Conservation (phyloP, 2,113 vertebrate genomes). For the Chrysemys picta region DNA sequence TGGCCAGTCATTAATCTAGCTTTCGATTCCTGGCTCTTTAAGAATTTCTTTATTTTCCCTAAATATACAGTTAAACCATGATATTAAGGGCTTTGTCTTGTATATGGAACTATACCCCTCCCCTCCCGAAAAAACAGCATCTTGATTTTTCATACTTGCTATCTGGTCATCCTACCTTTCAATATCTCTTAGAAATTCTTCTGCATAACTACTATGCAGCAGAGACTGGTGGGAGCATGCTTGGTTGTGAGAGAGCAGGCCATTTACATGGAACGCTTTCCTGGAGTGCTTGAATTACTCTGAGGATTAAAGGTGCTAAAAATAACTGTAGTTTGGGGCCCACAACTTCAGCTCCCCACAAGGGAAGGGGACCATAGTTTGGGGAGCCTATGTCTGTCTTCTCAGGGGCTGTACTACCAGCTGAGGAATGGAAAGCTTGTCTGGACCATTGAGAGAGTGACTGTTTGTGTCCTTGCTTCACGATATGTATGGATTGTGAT, state of each 20-base stretch:
- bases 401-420: neutral
- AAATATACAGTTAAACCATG: neutral
- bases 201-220: neutral
- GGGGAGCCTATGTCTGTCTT: neutral
- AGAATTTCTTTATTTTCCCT: neutral
- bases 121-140: neutral
- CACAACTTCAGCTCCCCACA: too few species aligned
- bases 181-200: neutral
- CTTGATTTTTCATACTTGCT: neutral
- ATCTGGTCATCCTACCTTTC: neutral
- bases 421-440: neutral
- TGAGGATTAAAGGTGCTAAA: too few species aligned
- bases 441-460: neutral
- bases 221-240: neutral
- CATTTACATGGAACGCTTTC: too few species aligned
- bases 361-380: neutral
- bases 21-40: neutral
- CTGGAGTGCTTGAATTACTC: too few species aligned
- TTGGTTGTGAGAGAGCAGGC: neutral
- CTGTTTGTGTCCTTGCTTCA: neutral
- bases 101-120: neutral
- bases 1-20: neutral
- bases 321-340: too few species aligned
- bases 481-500: neutral
- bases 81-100: neutral